Evolutionary conservation across 1,140 invertebrate species (phyloP), one percentile per base, ranked within the genome.

Genomic region (Muscidifurax raptorellus): DNA sequence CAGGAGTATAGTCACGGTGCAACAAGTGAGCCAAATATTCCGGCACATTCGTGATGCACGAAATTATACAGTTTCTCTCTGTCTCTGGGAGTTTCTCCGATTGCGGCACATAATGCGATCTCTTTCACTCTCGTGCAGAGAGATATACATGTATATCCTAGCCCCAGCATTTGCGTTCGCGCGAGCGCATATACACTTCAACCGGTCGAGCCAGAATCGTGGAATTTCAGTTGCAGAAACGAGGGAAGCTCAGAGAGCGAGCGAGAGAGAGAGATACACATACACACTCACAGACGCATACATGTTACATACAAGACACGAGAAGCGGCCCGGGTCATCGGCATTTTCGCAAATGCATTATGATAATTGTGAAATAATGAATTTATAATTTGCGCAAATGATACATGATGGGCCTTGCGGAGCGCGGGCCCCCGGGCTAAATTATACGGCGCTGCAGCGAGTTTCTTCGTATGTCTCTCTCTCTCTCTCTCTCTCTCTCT

Each of bases 281-380:
- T 9, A 40, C 71, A n/a, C 32, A 22, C 32, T n/a, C 22, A 69
- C 67, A 69, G 6, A 28, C 64, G 18, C 64, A 18, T 13, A n/a
- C 18, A n/a, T n/a, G n/a, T 28, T n/a, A n/a, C n/a, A 30, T 10
- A 69, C 67, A 3, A 52, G 18, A 32, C 52, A n/a, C 67, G 40
- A 30, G 13, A 40, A 27, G 32, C n/a, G 71, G 78, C 64, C 86
- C 86, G 77, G 87, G 85, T 89, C 88, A 89, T 88, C 87, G 87
- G 87, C 76, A 88, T 90, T 90, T 90, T 89, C 86, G 86, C 90
- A 91, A 91, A 91, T 91, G 89, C 90, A 91, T 91, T 90, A 90
- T 89, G 88, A 92, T 92, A 90, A 92, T 92, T 91, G 90, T 91
- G 89, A 91, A 90, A 91, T 91, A 91, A 92, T 91, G 91, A 92